A percentile compares a stretch with the other conserved stretches of the same genome.
phyloP scores from a whole-genome alignment of 1,140 invertebrate species.

The Rhynchophorus ferrugineus region DNA sequence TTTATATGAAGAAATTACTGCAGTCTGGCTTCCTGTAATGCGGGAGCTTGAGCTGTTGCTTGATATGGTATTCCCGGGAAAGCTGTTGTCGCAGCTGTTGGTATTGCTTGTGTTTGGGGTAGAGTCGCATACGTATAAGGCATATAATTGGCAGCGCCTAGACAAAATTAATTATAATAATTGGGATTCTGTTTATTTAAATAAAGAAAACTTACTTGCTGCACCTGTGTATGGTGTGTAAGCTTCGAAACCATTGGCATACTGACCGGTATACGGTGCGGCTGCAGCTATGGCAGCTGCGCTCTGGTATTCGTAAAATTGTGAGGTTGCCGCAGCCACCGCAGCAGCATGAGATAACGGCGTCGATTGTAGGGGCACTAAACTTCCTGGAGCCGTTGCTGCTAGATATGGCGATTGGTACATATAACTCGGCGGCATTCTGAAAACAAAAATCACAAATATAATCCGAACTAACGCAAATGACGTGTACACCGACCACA shows the following conservation, averaged over 20 bases:
- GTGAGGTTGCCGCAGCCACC: conserved; percentile 60
- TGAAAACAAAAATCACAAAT: conserved; percentile 41
- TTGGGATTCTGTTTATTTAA: too few species aligned
- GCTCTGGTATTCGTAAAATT: conserved; percentile 67
- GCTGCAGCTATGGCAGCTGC: conserved; percentile 52
- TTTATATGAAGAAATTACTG: conserved; percentile 36
- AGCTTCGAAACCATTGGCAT: conserved; percentile 63
- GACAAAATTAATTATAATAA: conserved; percentile 13
- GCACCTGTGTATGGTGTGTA: conserved; percentile 58
- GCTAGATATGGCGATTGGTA: conserved; percentile 63
- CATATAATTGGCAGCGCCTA: conserved; percentile 56
- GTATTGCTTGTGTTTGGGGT: conserved; percentile 51
- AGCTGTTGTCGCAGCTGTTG: conserved; percentile 44
- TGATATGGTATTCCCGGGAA: conserved; percentile 58
- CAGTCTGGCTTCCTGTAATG: conserved; percentile 50
- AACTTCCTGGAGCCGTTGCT: conserved; percentile 50
- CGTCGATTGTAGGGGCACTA: conserved; percentile 54
- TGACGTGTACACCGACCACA: conserved; percentile 13
- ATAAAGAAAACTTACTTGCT: conserved; percentile 40
- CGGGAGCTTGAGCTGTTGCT: conserved; percentile 44
- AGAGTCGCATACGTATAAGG: conserved; percentile 60
- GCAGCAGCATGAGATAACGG: conserved; percentile 65
- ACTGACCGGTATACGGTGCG: conserved; percentile 60
- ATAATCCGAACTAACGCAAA: neutral
- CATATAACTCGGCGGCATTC: conserved; percentile 67